Evolutionary conservation across 2,888 invertebrate genomes (phyloP), one percentile per base, ranked within the genome.

Genomic region (Oscheius myriophilus): DNA sequence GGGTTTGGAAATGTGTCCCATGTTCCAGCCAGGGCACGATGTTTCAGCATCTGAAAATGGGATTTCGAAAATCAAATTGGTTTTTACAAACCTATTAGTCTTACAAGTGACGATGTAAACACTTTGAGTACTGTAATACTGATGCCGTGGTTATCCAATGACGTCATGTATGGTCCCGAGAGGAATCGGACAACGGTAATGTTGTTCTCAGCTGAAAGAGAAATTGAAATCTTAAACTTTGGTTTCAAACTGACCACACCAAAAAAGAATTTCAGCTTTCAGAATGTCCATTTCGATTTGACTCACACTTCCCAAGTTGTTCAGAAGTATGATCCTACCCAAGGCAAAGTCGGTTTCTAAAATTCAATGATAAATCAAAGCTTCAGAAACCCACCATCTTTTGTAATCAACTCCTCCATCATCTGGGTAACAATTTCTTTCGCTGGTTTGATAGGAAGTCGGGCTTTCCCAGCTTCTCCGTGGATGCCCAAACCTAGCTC

Each of bases 231-330:
- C 21, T 49, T 4, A 49, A 49, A 21, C 2, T 4, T 3, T 18
- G 49, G 49, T 3, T 3, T 49, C 9, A 6, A 18, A 18, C 88
- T 87, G 87, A 92, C 92, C 89, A 53, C 92, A 88, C 85, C 91
- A 91, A 16, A 87, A 87, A 33, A 91, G 89, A 0, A 91, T 89
- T 87, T 92, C 92, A 9, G 90, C 90, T 59, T 90, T 90, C 12
- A 92, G 89, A 58, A 93, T 90, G 76, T 91, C 91, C 89, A 92
- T 91, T 86, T 94, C 93, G 68, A 93, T 85, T 71, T 91, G 90
- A 0, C 92, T 91, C 0, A 92, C 89, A 1, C 91, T 91, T 33
- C 93, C 93, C 63, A 93, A 89, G 87, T 94, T 94, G 87, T 93
- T 93, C 6, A 94, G 87, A 80, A 93, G 89, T 11, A 92, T 89